Evolutionary conservation across 2,888 invertebrate species (phyloP), one percentile per base, ranked within the genome.

Genomic region (Hybos culiciformis): DNA sequence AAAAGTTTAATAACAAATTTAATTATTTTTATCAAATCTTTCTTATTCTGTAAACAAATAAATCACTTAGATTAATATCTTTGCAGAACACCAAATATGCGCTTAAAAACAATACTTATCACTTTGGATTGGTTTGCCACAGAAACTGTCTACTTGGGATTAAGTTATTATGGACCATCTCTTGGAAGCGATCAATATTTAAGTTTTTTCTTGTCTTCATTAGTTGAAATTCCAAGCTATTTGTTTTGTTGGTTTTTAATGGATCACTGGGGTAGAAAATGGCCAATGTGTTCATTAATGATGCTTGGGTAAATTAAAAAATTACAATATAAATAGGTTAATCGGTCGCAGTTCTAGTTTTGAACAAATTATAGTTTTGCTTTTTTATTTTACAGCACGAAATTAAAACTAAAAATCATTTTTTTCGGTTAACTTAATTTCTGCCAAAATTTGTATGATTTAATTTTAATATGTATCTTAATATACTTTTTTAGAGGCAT

Each of bases 111-210:
- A 0, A 75, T 78, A 50, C 67, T 90, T 41, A 87, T 90, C 42
- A 88, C 88, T 1, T 63, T 88, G 18, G 88, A 86, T 61, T 90
- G 88, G 90, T 90, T 92, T 60, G 88, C 90, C 39, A 91, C 87
- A 54, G 87, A 90, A 57, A 88, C 85, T 63, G 91, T 91, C 3
- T 92, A 92, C 58, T 83, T 92, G 15, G 92, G 92, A 0, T 70
- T 92, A 31, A 90, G 88, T 52, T 90, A 91, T 59, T 92, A 92
- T 55, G 88, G 90, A 0, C 90, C 91, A 9, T 82, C 87, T 2
- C 71, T 92, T 41, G 91, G 91, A 9, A 83, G 74, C 55, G 84
- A 90, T 62, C 83, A 88, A 55, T 88, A 91, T 64, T 71, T 91
- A 55, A 90, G 88, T 56, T 92, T 92, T 62, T 78, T 90, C 48